phyloP scores from a whole-genome alignment of 2,888 invertebrate genomes.

The Mamestra brassicae region DNA sequence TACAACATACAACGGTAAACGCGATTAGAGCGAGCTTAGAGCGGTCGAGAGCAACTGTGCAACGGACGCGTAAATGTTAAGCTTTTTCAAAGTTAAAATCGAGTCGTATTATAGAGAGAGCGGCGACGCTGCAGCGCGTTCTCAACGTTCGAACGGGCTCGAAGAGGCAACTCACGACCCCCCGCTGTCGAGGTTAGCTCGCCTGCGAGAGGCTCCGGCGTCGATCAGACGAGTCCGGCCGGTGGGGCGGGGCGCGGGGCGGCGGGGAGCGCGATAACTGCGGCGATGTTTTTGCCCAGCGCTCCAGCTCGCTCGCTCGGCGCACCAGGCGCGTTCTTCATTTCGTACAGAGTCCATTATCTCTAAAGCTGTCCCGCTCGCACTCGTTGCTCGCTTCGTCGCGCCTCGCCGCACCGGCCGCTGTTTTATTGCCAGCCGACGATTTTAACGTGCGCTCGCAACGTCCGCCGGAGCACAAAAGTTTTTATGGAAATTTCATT shows the following conservation, averaged over 20 bases:
- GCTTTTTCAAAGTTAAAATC: conserved; percentile 83
- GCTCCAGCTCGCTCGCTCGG: conserved; percentile 88
- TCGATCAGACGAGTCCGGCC: conserved; percentile 85
- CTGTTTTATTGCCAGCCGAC: conserved; percentile 91
- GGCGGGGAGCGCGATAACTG: conserved; percentile 85
- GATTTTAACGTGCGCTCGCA: conserved; percentile 91
- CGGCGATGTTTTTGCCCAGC: conserved; percentile 89
- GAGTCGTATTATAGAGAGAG: conserved; percentile 79
- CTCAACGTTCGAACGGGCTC: conserved; percentile 81
- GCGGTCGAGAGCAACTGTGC: conserved; percentile 78
- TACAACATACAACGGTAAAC: conserved; percentile 77
- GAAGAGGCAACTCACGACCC: conserved; percentile 86
- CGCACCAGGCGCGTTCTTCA: conserved; percentile 89
- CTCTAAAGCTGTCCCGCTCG: conserved; percentile 85
- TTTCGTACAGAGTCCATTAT: conserved; percentile 90
- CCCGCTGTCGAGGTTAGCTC: conserved; percentile 89
- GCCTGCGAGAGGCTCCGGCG: conserved; percentile 87
- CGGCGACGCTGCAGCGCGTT: conserved; percentile 76
- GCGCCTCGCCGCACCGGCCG: conserved; percentile 90
- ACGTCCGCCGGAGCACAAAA: conserved; percentile 91
- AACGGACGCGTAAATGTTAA: conserved; percentile 81
- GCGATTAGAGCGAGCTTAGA: conserved; percentile 78
- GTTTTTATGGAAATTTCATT: conserved; percentile 91
- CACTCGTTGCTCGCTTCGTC: conserved; percentile 84
- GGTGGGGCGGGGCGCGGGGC: conserved; percentile 73